phyloP scores from a whole-genome alignment of 2,797 vertebrate species.

The Petrocephalus schoutedeni region DNA sequence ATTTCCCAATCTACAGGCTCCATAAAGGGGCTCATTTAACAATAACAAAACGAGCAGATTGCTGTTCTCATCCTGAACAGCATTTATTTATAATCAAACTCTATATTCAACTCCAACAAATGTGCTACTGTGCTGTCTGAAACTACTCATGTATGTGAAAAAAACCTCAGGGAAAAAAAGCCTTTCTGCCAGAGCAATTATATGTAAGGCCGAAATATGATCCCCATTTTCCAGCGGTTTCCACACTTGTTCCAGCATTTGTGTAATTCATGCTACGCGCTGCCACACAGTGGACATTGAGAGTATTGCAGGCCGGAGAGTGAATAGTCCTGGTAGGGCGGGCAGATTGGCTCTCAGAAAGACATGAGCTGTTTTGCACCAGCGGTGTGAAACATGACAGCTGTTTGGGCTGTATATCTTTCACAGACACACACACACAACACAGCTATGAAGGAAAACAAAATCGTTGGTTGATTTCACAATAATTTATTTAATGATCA shows the following conservation, averaged over 20 bases:
- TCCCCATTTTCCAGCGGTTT: slow-evolving; percentile 52
- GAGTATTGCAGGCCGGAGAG: slow-evolving; percentile 18
- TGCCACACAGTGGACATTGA: slow-evolving; percentile 53
- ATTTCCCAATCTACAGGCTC: background rate
- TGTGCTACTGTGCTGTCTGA: slow-evolving; percentile 14
- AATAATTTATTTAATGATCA: background rate
- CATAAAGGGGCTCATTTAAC: background rate
- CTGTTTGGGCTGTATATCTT: background rate
- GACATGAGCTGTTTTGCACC: background rate
- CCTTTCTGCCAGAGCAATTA: background rate
- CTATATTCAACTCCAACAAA: background rate
- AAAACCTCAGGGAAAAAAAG: background rate
- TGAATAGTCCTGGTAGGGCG: background rate
- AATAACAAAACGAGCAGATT: background rate
- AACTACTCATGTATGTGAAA: slow-evolving; percentile 31
- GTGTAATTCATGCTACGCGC: slow-evolving; percentile 22
- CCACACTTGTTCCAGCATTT: background rate
- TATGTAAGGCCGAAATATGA: slow-evolving; percentile 40
- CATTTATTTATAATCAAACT: background rate
- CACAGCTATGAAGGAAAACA: background rate
- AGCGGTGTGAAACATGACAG: background rate
- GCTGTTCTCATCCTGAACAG: background rate
- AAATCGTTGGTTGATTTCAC: background rate
- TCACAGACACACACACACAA: background rate
- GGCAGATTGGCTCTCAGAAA: background rate